Conservation (phyloP, 2,888 invertebrate genomes). For the Leptinotarsa rubiginosa region DNA sequence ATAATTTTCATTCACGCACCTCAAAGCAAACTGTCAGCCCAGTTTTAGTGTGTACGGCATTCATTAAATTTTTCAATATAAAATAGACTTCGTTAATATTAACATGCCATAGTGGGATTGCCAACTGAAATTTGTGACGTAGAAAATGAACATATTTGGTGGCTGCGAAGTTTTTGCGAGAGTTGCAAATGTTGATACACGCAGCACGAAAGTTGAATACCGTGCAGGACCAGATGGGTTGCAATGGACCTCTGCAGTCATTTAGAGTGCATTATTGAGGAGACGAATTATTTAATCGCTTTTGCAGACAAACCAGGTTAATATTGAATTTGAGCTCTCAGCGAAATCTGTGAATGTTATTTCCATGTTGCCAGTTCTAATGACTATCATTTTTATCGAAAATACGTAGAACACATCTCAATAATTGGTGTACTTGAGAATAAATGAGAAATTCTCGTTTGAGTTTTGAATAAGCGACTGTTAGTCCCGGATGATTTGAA, state of each 20-base stretch:
- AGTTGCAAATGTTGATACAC: conserved; percentile 27
- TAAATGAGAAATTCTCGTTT: too few relatives aligned
- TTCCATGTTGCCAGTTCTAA: not conserved
- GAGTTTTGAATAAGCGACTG: too few relatives aligned
- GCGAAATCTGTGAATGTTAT: conserved; percentile 5
- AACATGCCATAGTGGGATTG: conserved; percentile 45
- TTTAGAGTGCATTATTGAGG: conserved; percentile 62
- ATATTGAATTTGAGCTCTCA: conserved; percentile 54
- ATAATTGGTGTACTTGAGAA: too few relatives aligned
- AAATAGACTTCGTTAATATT: conserved; percentile 57
- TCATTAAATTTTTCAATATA: conserved; percentile 57
- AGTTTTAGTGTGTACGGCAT: conserved; percentile 43
- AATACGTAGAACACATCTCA: not conserved
- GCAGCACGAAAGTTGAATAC: conserved; percentile 44
- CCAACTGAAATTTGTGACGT: conserved; percentile 38
- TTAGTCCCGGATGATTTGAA: too few relatives aligned
- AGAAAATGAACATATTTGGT: conserved; percentile 41
- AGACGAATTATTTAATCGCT: conserved; percentile 64
- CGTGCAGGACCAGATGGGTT: conserved; percentile 51
- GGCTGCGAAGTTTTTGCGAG: conserved; percentile 25
- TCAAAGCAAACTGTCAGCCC: conserved; percentile 44
- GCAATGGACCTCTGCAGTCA: conserved; percentile 53
- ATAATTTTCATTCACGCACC: conserved; percentile 39
- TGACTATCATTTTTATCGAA: not conserved
- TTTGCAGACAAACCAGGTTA: conserved; percentile 62